Percentiles rank a stretch among this genome's conserved stretches.
Evolutionary conservation across 2,113 vertebrate species (phyloP).

Genomic region (Sorex fumeus): DNA sequence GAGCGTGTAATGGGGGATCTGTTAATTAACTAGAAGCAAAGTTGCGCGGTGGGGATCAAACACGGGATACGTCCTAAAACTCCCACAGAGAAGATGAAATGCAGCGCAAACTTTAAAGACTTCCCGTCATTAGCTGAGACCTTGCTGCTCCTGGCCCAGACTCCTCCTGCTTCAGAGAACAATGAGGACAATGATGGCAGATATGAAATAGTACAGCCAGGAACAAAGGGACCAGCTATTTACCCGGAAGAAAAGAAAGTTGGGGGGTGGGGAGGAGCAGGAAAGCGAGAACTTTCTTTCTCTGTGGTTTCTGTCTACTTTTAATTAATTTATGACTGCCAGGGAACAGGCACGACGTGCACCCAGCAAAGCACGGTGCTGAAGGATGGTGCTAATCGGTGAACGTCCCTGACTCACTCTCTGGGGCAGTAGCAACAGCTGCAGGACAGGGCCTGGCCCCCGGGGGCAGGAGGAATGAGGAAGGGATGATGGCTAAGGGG

Average conservation of each 20-base stretch:
- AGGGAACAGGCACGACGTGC: conserved; percentile 84
- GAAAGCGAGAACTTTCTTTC: conserved; percentile 83
- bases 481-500: background rate
- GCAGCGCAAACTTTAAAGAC: conserved; percentile 99
- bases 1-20: conserved; percentile 94
- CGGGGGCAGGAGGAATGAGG: background rate
- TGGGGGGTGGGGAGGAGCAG: conserved; percentile 69
- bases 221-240: conserved; percentile 93
- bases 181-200: conserved; percentile 94
- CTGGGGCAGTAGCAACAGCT: conserved; percentile 65
- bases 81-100: conserved; percentile 98
- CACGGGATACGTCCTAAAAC: conserved; percentile 95
- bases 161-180: conserved; percentile 93
- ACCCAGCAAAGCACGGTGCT: conserved; percentile 76
- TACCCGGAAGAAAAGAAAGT: conserved; percentile 89
- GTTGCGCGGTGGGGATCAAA: conserved; percentile 97
- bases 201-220: conserved; percentile 91
- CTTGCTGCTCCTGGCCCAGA: conserved; percentile 94
- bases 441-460: conserved; percentile 46
- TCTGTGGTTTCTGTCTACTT: conserved; percentile 89
- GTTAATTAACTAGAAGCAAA: conserved; percentile 97
- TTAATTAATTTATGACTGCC: conserved; percentile 92
- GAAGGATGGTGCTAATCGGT: conserved; percentile 71
- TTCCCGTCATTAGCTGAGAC: conserved; percentile 99
- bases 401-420: conserved; percentile 73